Conservation (phyloP, 1,140 invertebrate species). For the Drosophila mojavensis region DNA sequence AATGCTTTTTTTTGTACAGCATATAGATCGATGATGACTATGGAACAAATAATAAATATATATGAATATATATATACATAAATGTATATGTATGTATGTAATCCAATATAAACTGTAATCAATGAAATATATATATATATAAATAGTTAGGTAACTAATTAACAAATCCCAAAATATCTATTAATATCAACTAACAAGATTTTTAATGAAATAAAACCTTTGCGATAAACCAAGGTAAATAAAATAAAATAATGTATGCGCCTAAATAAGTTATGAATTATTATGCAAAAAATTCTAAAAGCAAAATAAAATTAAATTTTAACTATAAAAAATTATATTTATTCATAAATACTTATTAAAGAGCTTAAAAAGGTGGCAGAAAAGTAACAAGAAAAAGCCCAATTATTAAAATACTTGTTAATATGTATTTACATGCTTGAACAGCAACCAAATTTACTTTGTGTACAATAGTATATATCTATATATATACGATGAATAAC, state of each 20-base stretch:
- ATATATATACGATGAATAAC: slow-evolving; percentile 46
- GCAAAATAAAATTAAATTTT: slow-evolving; percentile 36
- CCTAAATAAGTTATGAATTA: slow-evolving; percentile 23
- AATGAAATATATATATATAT: slow-evolving; percentile 7
- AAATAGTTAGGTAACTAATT: slow-evolving; percentile 70
- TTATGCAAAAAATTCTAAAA: slow-evolving; percentile 23
- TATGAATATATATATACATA: slow-evolving; percentile 8
- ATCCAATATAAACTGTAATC: too few species aligned
- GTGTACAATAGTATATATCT: slow-evolving; percentile 27
- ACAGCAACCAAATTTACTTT: slow-evolving; percentile 46
- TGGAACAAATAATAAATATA: slow-evolving; percentile 14
- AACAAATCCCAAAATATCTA: slow-evolving; percentile 61
- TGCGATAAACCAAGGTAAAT: slow-evolving; percentile 23
- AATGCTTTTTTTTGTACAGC: slow-evolving; percentile 65
- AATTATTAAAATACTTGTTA: slow-evolving; percentile 59
- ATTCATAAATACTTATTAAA: slow-evolving; percentile 66
- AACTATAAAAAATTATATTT: slow-evolving; percentile 22
- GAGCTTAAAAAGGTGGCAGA: slow-evolving; percentile 66
- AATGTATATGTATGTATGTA: not conserved
- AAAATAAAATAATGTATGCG: slow-evolving; percentile 24
- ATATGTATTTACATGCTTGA: slow-evolving; percentile 56
- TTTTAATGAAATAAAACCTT: slow-evolving; percentile 60
- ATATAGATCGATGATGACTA: slow-evolving; percentile 3
- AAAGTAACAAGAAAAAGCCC: slow-evolving; percentile 21
- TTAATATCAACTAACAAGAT: slow-evolving; percentile 62